A percentile compares a stretch with the other conserved stretches of the same genome.
These are phyloP conservation scores for Morinoia aosen DNA, from an alignment of 2,888 invertebrate genomes.

Conservation along the genomic window DNA sequence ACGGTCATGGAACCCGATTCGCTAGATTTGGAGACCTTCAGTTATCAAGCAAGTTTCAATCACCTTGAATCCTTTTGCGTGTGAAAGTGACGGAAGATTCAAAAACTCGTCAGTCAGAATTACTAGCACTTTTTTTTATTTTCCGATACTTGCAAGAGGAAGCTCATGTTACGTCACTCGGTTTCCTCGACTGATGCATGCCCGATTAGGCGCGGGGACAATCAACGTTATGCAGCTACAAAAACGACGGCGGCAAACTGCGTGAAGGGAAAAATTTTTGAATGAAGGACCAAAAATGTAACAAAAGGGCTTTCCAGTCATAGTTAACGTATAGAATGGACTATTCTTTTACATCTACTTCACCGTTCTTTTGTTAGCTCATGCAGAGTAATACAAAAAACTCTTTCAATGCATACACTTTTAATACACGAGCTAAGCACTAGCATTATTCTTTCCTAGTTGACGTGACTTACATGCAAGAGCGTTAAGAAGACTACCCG, in stretches of 20 bases:
- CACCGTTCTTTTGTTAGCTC: background rate
- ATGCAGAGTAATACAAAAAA: background rate
- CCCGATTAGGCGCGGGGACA: too few species aligned
- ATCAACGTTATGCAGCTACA: background rate
- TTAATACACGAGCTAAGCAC: background rate
- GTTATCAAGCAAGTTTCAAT: background rate
- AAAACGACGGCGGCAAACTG: background rate
- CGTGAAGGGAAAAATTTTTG: background rate
- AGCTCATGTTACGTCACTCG: background rate
- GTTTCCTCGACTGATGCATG: too few species aligned
- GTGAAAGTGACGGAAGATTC: background rate
- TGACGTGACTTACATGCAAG: background rate
- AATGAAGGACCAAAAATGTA: background rate
- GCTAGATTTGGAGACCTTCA: background rate
- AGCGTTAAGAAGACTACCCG: too few species aligned
- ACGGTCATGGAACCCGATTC: background rate
- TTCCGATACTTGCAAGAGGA: background rate
- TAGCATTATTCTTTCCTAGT: background rate
- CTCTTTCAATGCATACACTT: background rate
- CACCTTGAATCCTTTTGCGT: background rate
- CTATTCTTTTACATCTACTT: background rate
- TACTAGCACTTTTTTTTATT: background rate
- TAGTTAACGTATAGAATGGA: background rate
- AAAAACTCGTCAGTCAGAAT: background rate
- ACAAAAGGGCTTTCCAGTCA: background rate